phyloP scores from a whole-genome alignment of 2,888 invertebrate species.

The Amphipyra tragopoginis region DNA sequence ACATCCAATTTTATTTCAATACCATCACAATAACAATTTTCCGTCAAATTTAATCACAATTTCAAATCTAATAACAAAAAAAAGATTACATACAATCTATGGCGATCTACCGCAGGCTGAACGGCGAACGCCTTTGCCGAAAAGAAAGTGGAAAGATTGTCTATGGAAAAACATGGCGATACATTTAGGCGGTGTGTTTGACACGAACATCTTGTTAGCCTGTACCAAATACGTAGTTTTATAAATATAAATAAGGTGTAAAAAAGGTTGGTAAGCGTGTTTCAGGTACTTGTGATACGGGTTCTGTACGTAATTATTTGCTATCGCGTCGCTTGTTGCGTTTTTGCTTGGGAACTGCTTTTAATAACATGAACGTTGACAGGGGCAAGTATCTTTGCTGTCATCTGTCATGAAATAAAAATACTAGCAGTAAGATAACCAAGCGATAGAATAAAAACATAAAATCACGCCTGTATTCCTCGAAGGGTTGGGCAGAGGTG shows the following conservation, averaged over 20 bases:
- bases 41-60: constrained; percentile 62
- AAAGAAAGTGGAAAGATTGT: constrained; percentile 73
- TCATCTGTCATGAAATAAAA: too few species aligned
- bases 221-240: constrained; percentile 84
- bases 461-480: too few species aligned
- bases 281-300: constrained; percentile 3
- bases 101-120: constrained; percentile 65
- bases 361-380: too few species aligned
- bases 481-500: too few species aligned
- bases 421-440: too few species aligned
- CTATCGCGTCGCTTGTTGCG: too few species aligned
- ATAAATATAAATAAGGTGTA: constrained; percentile 85
- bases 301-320: constrained; percentile 41
- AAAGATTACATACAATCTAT: constrained; percentile 56
- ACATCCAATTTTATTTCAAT: constrained; percentile 45
- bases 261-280: constrained; percentile 48
- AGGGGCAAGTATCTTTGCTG: too few species aligned
- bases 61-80: constrained; percentile 53
- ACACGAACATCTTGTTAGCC: constrained; percentile 87
- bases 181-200: constrained; percentile 77
- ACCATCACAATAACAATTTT: constrained; percentile 55
- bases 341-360: too few species aligned
- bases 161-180: constrained; percentile 68
- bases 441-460: too few species aligned
- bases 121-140: constrained; percentile 61